phyloP scores from a whole-genome alignment of 1,140 invertebrate species.

The Drosophila teissieri region DNA sequence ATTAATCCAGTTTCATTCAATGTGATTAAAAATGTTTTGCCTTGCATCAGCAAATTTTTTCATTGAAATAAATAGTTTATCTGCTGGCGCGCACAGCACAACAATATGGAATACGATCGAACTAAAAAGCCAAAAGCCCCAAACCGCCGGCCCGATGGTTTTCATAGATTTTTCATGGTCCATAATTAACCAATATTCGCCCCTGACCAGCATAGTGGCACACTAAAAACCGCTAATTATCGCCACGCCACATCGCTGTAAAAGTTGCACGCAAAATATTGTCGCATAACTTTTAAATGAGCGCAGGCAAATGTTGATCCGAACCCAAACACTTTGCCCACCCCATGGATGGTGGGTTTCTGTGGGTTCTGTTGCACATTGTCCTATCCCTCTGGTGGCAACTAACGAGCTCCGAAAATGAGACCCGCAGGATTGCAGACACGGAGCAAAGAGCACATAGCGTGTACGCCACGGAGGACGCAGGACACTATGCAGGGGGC shows the following conservation, averaged over 20 bases:
- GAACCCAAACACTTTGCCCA: conserved; percentile 26
- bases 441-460: conserved; percentile 10
- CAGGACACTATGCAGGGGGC: neutral
- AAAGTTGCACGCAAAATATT: conserved; percentile 55
- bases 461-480: neutral
- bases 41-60: neutral
- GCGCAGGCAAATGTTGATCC: conserved; percentile 42
- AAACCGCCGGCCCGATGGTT: conserved; percentile 4
- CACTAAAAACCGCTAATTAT: conserved; percentile 62
- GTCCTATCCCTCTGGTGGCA: conserved; percentile 31
- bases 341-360: neutral
- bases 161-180: conserved; percentile 48
- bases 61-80: conserved; percentile 33
- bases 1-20: conserved; percentile 38
- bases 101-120: conserved; percentile 38
- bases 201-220: conserved; percentile 21
- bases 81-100: conserved; percentile 1
- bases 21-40: conserved; percentile 35
- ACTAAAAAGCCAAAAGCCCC: conserved; percentile 37
- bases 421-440: conserved; percentile 51
- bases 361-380: conserved; percentile 7
- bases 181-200: conserved; percentile 61
- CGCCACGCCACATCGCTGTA: conserved; percentile 27
- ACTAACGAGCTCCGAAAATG: conserved; percentile 40
- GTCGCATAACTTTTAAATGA: conserved; percentile 61